phyloP scores from a whole-genome alignment of 2,113 vertebrate genomes.

The Toxotes chatareus region DNA sequence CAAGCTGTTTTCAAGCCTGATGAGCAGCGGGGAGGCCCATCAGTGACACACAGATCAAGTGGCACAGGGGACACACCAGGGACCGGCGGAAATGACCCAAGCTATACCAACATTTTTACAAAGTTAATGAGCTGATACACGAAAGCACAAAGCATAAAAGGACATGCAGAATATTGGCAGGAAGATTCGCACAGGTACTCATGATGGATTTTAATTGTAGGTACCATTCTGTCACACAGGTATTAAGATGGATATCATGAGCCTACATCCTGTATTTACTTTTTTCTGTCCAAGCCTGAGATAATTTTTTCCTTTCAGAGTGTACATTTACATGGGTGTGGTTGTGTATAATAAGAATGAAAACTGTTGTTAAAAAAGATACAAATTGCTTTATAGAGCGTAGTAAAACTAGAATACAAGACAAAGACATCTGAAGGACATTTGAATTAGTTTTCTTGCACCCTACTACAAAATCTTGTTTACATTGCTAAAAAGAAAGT shows the following conservation, averaged over 20 bases:
- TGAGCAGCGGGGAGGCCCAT: conserved; percentile 49
- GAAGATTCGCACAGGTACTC: conserved; percentile 17
- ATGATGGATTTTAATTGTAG: conserved; percentile 58
- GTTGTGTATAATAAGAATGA: not conserved
- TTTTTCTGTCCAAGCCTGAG: not conserved
- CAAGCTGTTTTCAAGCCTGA: conserved; percentile 66
- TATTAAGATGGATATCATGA: conserved; percentile 33
- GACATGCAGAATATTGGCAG: conserved; percentile 59
- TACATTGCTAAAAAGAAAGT: not conserved
- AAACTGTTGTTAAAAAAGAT: not conserved
- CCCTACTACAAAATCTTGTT: not conserved
- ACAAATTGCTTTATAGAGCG: not conserved
- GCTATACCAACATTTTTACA: conserved; percentile 62
- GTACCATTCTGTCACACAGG: conserved; percentile 16
- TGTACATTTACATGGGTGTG: not conserved
- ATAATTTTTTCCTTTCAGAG: not conserved
- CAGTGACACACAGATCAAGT: conserved; percentile 62
- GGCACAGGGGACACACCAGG: conserved; percentile 46
- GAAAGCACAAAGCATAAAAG: conserved; percentile 56
- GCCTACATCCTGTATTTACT: conserved; percentile 12
- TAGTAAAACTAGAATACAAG: not conserved
- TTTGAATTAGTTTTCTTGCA: not conserved
- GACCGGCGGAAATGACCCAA: conserved; percentile 51
- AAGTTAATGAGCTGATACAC: conserved; percentile 71
- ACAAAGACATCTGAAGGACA: not conserved